Evolutionary conservation across 2,888 invertebrate genomes (phyloP).

Genomic region (Andrena dorsata): DNA sequence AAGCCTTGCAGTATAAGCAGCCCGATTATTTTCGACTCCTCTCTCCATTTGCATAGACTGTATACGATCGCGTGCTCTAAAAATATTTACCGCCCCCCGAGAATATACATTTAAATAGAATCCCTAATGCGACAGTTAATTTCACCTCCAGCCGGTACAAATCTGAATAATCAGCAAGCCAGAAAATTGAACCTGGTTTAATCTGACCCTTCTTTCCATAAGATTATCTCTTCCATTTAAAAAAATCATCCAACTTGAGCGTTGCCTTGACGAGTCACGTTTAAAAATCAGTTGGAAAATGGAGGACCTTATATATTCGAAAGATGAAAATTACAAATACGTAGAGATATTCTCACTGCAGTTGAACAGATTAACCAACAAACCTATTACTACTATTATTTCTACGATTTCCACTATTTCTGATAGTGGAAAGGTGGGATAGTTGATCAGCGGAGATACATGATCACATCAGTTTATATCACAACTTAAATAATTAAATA

Average conservation of each 20-base stretch:
- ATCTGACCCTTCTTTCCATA: conserved; percentile 16
- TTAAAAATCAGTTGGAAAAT: not conserved
- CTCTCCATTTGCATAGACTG: not conserved
- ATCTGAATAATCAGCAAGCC: conserved; percentile 31
- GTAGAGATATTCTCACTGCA: too few species aligned
- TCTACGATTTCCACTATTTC: too few species aligned
- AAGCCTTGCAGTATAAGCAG: too few species aligned
- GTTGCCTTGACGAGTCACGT: not conserved
- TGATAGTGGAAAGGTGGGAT: too few species aligned
- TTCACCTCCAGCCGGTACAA: not conserved
- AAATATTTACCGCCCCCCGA: not conserved
- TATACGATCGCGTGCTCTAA: not conserved
- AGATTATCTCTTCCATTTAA: conserved; percentile 17
- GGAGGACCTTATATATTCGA: not conserved
- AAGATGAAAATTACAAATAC: too few species aligned
- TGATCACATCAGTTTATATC: too few species aligned
- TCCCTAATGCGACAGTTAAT: conserved; percentile 25
- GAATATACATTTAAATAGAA: conserved; percentile 12
- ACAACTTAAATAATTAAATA: too few species aligned
- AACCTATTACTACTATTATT: too few species aligned
- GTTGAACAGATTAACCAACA: too few species aligned
- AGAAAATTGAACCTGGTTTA: conserved; percentile 30
- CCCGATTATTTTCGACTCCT: not conserved
- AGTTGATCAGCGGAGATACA: too few species aligned
- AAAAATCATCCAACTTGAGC: conserved; percentile 14